Conservation (phyloP, 2,113 vertebrate genomes). For the Triplophysa rosa region DNA sequence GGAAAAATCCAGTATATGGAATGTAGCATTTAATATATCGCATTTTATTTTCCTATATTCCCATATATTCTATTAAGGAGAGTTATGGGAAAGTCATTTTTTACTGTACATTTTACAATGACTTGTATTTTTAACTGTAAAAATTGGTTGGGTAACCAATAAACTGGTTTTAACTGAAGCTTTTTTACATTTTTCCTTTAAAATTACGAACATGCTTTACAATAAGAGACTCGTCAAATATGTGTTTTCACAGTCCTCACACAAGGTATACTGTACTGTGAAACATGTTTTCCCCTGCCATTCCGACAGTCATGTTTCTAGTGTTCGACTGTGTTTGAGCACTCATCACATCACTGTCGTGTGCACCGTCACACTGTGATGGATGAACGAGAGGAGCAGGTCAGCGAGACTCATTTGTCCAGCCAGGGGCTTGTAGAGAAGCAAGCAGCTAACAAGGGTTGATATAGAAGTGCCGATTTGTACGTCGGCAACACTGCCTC, state of each 20-base stretch:
- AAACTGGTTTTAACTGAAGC: too few relatives aligned
- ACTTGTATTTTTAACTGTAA: too few relatives aligned
- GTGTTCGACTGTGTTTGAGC: conserved; percentile 7
- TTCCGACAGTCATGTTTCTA: background rate
- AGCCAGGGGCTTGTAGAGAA: background rate
- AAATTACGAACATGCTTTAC: too few relatives aligned
- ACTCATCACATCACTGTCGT: conserved; percentile 18
- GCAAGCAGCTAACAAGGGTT: conserved; percentile 20
- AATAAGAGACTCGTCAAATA: background rate
- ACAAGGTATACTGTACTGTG: background rate
- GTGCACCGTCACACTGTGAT: conserved; percentile 18
- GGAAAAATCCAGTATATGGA: too few relatives aligned
- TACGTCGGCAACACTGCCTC: conserved; percentile 71
- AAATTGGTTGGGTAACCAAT: too few relatives aligned
- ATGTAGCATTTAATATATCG: too few relatives aligned
- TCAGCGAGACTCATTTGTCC: conserved; percentile 22
- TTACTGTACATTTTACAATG: too few relatives aligned
- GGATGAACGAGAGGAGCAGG: conserved; percentile 31
- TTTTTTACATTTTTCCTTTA: too few relatives aligned
- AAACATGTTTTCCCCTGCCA: background rate
- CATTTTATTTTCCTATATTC: too few relatives aligned
- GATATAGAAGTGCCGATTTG: conserved; percentile 21
- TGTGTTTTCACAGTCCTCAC: background rate
- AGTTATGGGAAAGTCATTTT: too few relatives aligned
- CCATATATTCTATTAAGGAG: too few relatives aligned